Evolutionary conservation across 1,140 invertebrate species (phyloP).

Genomic region (Neuroterus valhalla): DNA sequence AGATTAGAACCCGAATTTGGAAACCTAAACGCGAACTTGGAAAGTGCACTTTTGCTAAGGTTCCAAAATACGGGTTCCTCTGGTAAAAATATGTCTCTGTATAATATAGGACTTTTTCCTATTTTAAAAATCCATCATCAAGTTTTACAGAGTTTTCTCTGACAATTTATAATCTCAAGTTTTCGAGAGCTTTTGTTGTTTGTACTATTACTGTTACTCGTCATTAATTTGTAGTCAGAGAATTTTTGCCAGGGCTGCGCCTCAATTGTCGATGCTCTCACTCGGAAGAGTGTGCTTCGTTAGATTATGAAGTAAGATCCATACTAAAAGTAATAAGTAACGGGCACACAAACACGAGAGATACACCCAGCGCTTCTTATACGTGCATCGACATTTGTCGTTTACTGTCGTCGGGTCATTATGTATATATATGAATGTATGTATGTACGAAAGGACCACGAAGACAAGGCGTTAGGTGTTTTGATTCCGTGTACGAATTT

Average conservation of each 20-base stretch:
- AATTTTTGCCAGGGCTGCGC: constrained; percentile 4
- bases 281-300: constrained; percentile 8
- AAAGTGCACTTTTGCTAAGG: constrained; percentile 36
- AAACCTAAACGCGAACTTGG: constrained; percentile 22
- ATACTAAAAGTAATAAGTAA: constrained; percentile 23
- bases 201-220: constrained; percentile 6
- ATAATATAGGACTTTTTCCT: neutral
- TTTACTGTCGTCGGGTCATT: constrained; percentile 8
- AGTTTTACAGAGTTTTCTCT: constrained; percentile 6
- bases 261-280: neutral
- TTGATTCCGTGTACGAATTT: constrained; percentile 65
- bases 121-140: constrained; percentile 37
- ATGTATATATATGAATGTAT: constrained; percentile 46
- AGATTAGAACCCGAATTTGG: constrained; percentile 18
- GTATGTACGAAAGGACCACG: constrained; percentile 61
- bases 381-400: constrained; percentile 6
- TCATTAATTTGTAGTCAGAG: neutral
- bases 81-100: neutral
- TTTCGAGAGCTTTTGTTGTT: constrained; percentile 27
- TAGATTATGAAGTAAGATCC: constrained; percentile 15
- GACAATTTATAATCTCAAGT: neutral
- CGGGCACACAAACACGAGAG: neutral
- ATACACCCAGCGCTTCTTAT: constrained; percentile 12
- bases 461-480: constrained; percentile 58
- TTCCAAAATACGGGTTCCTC: constrained; percentile 35